Base-by-base conservation (phyloP, 2,797 vertebrate species). In the Steatocranus sp. region DNA sequence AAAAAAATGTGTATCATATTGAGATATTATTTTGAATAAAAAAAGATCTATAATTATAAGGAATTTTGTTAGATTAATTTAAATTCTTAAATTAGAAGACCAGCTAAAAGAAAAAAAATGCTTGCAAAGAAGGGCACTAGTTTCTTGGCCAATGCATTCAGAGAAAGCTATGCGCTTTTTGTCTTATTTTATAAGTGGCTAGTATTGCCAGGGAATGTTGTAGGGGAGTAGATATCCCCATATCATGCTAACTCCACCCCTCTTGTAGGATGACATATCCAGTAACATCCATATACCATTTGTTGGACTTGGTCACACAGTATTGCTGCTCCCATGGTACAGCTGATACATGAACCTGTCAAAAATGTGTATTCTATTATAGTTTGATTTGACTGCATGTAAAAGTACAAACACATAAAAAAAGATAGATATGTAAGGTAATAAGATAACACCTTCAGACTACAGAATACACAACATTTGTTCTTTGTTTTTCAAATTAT, bases 1-100 rank as follows among this genome's bases (percentile, higher is more conserved):
- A 98, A 97, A 97, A 97, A 98, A 98, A 98, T 96, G 96, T 99
- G 98, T 99, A 99, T 98, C 97, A 99, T 99, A 99, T 97, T 97
- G 98, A 99, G 98, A 99, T 98, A 98, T 99, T 99, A 99, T 99
- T 99, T 99, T 99, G 98, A 99, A 99, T 99, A 99, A 99, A 96
- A 98, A 98, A 98, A 98, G 97, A 98, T 99, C 98, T 99, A 98
- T 99, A 98, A 98, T 98, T 98, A 98, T 98, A 97, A 98, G 97
- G 97, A 98, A 98, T 99, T 99, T 99, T 99, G 98, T 98, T 99
- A 99, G 97, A 97, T 98, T 98, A 97, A 97, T 97, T 98, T 97
- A 97, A 97, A 96, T 95, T 94, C 94, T 93, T 95, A 97, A 97
- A 96, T 94, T 95, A 96, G 96, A 98, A 97, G 97, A 98, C 97